Evolutionary conservation across 2,113 vertebrate genomes (phyloP).

Genomic region (Spea multiplicata): DNA sequence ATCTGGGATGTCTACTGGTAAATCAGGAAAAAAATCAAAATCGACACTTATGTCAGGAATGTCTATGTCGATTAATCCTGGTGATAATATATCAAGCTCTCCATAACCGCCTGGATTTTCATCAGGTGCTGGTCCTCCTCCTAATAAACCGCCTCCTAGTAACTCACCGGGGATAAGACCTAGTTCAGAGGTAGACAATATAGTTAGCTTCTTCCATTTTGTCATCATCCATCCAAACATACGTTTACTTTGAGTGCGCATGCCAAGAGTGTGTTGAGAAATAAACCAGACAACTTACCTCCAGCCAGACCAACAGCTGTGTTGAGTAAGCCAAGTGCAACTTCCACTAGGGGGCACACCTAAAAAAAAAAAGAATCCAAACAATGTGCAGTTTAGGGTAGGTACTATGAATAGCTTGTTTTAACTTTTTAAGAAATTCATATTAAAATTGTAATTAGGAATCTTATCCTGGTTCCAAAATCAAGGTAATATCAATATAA

Average conservation of each 20-base stretch:
- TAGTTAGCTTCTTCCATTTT: not conserved
- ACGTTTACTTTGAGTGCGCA: too few relatives aligned
- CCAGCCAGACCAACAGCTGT: not conserved
- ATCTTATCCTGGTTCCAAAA: too few relatives aligned
- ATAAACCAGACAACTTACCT: not conserved
- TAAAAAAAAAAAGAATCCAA: not conserved
- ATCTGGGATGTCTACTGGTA: too few relatives aligned
- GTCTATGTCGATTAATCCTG: not conserved
- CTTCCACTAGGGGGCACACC: not conserved
- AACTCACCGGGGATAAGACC: not conserved
- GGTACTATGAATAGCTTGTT: too few relatives aligned
- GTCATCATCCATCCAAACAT: too few relatives aligned
- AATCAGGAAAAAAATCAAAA: too few relatives aligned
- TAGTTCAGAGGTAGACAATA: not conserved
- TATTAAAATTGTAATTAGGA: too few relatives aligned
- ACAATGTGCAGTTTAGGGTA: too few relatives aligned
- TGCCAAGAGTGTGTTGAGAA: too few relatives aligned
- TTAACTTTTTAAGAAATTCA: too few relatives aligned
- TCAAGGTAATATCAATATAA: too few relatives aligned
- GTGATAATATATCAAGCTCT: not conserved
- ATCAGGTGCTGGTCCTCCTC: not conserved
- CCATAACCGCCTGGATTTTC: not conserved
- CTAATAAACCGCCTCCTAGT: not conserved
- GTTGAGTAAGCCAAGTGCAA: not conserved
- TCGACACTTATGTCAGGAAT: not conserved